These are phyloP conservation scores for Eilema griseolum DNA, from an alignment of 2,888 invertebrate species.

Conservation along the genomic window DNA sequence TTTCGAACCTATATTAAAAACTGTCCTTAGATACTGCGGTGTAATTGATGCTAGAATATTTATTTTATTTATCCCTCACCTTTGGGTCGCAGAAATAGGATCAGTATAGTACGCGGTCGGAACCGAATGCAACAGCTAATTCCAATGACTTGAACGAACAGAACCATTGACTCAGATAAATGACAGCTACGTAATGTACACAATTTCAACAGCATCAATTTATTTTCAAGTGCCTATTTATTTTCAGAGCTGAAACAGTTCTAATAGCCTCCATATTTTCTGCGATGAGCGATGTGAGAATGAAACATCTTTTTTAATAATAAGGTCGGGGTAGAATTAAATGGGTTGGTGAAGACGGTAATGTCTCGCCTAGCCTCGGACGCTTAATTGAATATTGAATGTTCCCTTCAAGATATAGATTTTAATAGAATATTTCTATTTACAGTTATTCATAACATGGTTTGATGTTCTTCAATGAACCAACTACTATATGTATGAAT, in stretches of 20 bases:
- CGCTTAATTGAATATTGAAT: constrained; percentile 31
- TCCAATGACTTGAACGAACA: neutral
- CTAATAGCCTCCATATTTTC: constrained; percentile 11
- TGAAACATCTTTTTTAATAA: constrained; percentile 29
- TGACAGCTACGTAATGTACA: neutral
- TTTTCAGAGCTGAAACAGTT: neutral
- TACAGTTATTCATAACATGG: neutral
- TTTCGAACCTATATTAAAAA: too few relatives aligned
- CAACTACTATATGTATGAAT: neutral
- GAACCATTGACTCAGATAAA: neutral
- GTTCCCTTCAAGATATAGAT: neutral
- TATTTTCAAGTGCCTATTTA: neutral
- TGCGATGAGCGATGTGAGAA: constrained; percentile 13
- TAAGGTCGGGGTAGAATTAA: constrained; percentile 34
- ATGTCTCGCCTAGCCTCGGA: constrained; percentile 22
- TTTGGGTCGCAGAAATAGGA: neutral
- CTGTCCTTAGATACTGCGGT: too few relatives aligned
- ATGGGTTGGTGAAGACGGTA: constrained; percentile 30
- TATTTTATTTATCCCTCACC: too few relatives aligned
- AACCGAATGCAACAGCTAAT: neutral
- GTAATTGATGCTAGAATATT: neutral
- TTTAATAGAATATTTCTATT: neutral
- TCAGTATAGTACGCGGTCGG: neutral
- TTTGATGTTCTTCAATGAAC: neutral
- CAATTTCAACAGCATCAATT: constrained; percentile 1